phyloP scores from a whole-genome alignment of 1,140 invertebrate genomes.

The Lysiphlebus fabarum region DNA sequence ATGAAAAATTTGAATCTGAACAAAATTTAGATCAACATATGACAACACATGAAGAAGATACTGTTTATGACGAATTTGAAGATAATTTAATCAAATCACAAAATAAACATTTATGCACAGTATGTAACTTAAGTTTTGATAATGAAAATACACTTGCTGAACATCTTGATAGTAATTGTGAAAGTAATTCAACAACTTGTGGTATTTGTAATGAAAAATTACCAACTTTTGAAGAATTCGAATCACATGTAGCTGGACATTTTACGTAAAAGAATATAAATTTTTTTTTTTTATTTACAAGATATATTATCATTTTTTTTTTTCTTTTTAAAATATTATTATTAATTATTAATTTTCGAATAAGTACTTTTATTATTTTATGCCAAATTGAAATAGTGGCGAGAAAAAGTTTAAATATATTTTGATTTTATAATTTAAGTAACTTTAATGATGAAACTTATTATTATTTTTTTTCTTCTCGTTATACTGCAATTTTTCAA shows the following conservation, averaged over 20 bases:
- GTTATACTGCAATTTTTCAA: no score
- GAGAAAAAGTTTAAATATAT: no score
- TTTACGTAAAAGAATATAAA: slow-evolving; percentile 21
- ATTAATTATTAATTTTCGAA: no score
- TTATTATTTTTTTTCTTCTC: no score
- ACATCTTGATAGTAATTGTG: slow-evolving; percentile 44
- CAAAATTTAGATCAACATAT: slow-evolving; percentile 45
- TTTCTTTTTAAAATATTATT: no score
- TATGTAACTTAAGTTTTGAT: slow-evolving; percentile 42
- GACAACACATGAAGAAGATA: slow-evolving; percentile 46
- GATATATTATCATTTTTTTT: slow-evolving; percentile 15
- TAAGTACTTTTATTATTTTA: no score
- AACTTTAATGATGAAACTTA: no score
- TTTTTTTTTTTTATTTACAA: slow-evolving; percentile 18
- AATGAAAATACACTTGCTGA: slow-evolving; percentile 38
- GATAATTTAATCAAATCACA: slow-evolving; percentile 31
- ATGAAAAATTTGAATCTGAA: slow-evolving; percentile 38
- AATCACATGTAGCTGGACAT: slow-evolving; percentile 46
- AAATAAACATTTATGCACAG: slow-evolving; percentile 31
- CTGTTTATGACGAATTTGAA: slow-evolving; percentile 45
- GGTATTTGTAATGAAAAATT: slow-evolving; percentile 48
- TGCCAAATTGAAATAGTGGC: no score
- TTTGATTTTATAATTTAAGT: no score
- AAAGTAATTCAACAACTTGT: slow-evolving; percentile 29
- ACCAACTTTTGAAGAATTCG: slow-evolving; percentile 39